Base-by-base conservation (phyloP, 1,140 invertebrate genomes). In the Drosophila kikkawai region DNA sequence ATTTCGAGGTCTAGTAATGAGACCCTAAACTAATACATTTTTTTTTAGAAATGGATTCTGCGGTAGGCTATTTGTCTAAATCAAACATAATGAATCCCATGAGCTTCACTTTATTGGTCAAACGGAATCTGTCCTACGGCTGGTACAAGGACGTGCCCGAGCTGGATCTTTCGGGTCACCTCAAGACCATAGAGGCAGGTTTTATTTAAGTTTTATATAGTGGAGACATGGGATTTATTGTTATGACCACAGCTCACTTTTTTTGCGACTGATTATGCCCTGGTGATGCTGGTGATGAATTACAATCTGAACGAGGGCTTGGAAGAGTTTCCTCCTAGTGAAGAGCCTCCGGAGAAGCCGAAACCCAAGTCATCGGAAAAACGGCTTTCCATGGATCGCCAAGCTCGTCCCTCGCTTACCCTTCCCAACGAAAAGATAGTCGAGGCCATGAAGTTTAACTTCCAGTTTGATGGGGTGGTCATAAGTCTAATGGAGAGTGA, bases 121-220 rank as follows among this genome's bases (percentile, higher is more conserved):
- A 95, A 79, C 94, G 98, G 36, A 99, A 99, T 93, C 93, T 99
- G 15, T 97, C 97, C 0, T 94, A 95, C n/a, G 85, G 93, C n/a
- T 98, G 97, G 96, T 97, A 96, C 91, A 96, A 95, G 22, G 94
- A 95, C 7, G 93, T 96, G 13, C 97, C 98, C 0, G 97, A 98
- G 79, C 94, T 99, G 0, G 96, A 97, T 69, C 94, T 99, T 68
- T 95, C 95, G 1, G 98, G 97, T 22, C 94, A 95, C 59, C 93
- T 99, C 69, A 95, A 97, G 58, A 94, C 95, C 32, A 96, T 99
- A 51, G 95, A 95, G 91, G 96, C 97, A 92, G 92, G 87, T 36
- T 57, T 22, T 53, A 55, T 39, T 75, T 17, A 19, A 19, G 26
- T 29, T 60, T 29, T 1, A 6, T 32, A 4, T 15, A 17, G 1